Conservation (phyloP, 2,113 vertebrate genomes). For the Python bivittatus region DNA sequence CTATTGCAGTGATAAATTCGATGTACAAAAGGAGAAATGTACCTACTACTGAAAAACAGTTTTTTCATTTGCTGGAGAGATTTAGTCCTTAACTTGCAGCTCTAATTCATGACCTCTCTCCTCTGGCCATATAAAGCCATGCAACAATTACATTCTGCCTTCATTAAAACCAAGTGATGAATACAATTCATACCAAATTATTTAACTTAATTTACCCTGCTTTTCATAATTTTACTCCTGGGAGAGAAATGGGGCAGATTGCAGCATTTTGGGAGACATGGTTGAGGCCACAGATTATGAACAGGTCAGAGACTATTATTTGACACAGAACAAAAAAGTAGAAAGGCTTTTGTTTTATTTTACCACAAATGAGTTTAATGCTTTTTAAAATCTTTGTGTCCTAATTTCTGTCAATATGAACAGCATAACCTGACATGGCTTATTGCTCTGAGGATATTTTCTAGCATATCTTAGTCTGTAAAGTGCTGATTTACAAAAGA, state of each 20-base stretch:
- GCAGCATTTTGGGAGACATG: not conserved
- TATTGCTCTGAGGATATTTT: not conserved
- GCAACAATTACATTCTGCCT: not conserved
- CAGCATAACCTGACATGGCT: no score
- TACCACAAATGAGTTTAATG: conserved; percentile 20
- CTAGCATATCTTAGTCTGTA: not conserved
- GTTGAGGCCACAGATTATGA: not conserved
- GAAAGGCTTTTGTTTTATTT: not conserved
- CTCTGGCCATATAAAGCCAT: not conserved
- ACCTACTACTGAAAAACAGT: not conserved
- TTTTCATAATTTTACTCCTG: not conserved
- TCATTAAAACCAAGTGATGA: not conserved
- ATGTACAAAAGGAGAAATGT: not conserved
- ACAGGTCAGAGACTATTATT: not conserved
- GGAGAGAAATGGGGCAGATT: not conserved
- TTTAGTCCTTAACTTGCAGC: not conserved
- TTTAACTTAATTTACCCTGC: not conserved
- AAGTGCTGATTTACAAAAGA: not conserved
- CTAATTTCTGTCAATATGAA: conserved; percentile 17
- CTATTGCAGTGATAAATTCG: not conserved
- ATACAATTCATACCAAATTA: not conserved
- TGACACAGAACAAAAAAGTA: conserved; percentile 3
- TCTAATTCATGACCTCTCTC: not conserved
- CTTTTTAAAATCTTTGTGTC: not conserved
- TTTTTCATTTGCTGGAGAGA: not conserved